Evolutionary conservation across 2,888 invertebrate species (phyloP).

Genomic region (Cataglyphis livida): DNA sequence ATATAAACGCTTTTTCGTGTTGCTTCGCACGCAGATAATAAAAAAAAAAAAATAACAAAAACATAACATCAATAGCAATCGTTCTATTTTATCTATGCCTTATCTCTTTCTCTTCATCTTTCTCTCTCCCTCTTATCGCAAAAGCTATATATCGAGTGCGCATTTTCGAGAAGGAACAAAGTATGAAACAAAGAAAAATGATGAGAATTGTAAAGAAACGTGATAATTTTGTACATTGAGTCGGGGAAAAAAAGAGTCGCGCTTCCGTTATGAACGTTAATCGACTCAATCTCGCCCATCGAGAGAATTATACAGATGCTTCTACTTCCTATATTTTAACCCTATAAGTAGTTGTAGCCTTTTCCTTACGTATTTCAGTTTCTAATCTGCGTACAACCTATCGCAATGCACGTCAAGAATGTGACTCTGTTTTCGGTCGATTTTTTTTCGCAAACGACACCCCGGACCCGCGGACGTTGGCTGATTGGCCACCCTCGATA

Average conservation of each 20-base stretch:
- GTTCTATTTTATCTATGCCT: slow-evolving; percentile 75
- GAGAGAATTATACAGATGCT: slow-evolving; percentile 51
- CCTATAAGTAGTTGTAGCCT: slow-evolving; percentile 76
- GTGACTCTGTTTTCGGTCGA: slow-evolving; percentile 42
- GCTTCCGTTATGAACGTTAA: slow-evolving; percentile 19
- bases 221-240: slow-evolving; percentile 52
- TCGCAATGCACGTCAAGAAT: slow-evolving; percentile 59
- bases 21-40: slow-evolving; percentile 76
- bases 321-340: slow-evolving; percentile 63
- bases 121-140: slow-evolving; percentile 1
- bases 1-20: slow-evolving; percentile 74
- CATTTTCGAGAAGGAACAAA: slow-evolving; percentile 60
- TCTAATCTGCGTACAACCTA: slow-evolving; percentile 54
- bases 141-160: slow-evolving; percentile 58
- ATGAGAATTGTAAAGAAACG: slow-evolving; percentile 4
- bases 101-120: slow-evolving; percentile 67
- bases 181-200: slow-evolving; percentile 10
- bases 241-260: slow-evolving; percentile 28
- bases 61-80: slow-evolving; percentile 85
- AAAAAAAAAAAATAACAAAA: slow-evolving; percentile 84
- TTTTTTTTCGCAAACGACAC: slow-evolving; percentile 42
- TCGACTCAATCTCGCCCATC: slow-evolving; percentile 32
- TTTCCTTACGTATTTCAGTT: slow-evolving; percentile 79
- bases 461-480: slow-evolving; percentile 32
- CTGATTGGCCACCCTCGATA: slow-evolving; percentile 62